These are phyloP conservation scores for Netelia virgata DNA, from an alignment of 2,888 invertebrate species.

Conservation along the genomic window DNA sequence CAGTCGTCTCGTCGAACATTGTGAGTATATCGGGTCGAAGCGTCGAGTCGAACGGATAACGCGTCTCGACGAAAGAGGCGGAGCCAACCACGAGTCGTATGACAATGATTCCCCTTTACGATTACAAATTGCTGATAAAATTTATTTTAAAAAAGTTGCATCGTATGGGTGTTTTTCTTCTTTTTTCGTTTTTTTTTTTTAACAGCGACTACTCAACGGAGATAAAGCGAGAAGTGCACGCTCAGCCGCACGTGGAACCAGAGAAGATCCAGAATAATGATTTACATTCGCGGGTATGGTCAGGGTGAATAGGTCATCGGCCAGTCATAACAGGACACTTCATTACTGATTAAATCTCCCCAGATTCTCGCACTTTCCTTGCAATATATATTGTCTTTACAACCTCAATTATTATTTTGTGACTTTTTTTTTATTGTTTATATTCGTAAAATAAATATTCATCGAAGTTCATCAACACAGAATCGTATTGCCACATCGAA, in stretches of 20 bases:
- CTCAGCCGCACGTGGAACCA: conserved; percentile 32
- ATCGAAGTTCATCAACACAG: too few species aligned
- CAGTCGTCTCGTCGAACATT: neutral
- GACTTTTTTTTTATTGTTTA: neutral
- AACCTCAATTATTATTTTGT: neutral
- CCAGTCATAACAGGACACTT: conserved; percentile 73
- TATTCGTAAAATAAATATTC: neutral
- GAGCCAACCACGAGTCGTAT: conserved; percentile 1
- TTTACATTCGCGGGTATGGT: conserved; percentile 23
- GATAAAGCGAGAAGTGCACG: neutral
- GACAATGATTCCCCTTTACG: conserved; percentile 44
- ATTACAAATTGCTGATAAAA: conserved; percentile 57
- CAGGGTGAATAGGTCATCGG: conserved; percentile 76
- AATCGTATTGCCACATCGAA: too few species aligned
- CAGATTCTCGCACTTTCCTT: conserved; percentile 27
- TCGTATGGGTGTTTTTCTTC: neutral
- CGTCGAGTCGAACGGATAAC: neutral
- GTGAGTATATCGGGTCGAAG: neutral
- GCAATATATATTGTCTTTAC: conserved; percentile 14
- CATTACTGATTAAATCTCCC: conserved; percentile 61
- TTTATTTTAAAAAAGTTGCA: conserved; percentile 2
- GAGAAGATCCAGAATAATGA: conserved; percentile 12
- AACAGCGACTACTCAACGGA: neutral
- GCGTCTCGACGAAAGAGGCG: neutral
- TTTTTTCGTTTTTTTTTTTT: neutral